phyloP scores from a whole-genome alignment of 2,113 vertebrate genomes.

The Okapia johnstoni region DNA sequence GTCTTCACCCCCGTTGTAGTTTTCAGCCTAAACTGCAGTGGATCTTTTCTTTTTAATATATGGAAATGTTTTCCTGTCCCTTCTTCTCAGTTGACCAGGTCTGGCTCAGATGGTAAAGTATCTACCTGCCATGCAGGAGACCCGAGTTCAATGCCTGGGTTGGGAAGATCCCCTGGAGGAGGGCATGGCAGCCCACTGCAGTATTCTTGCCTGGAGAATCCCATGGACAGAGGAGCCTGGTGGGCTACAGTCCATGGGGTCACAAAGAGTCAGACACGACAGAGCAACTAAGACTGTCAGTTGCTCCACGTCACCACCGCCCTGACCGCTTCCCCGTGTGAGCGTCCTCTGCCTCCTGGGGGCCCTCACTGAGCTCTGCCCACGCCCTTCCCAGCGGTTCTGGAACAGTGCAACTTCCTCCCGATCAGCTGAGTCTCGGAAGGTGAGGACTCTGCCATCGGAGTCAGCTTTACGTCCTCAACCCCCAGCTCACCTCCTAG shows the following conservation, averaged over 20 bases:
- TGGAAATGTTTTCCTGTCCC: not conserved
- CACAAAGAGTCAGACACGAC: not conserved
- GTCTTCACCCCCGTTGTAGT: not conserved
- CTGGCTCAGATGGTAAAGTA: not conserved
- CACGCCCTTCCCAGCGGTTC: not conserved
- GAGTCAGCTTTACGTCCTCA: not conserved
- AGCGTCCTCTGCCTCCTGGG: not conserved
- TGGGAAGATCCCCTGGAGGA: fast-evolving
- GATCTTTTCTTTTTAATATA: not conserved
- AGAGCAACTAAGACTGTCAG: not conserved
- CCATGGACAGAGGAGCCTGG: not conserved
- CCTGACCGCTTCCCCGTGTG: not conserved
- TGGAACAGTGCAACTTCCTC: not conserved
- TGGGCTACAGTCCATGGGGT: not conserved
- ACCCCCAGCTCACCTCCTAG: not conserved
- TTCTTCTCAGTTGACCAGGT: not conserved
- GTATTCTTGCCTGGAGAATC: not conserved
- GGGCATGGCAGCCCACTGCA: not conserved
- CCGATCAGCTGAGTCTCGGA: not conserved
- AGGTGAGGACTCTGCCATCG: not conserved
- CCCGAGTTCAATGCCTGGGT: not conserved
- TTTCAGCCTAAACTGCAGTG: not conserved
- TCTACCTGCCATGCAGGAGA: not conserved
- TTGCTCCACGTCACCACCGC: not conserved
- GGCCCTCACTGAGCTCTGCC: not conserved